Base-by-base conservation (phyloP, 2,797 vertebrate genomes). In the Nasua narica region DNA sequence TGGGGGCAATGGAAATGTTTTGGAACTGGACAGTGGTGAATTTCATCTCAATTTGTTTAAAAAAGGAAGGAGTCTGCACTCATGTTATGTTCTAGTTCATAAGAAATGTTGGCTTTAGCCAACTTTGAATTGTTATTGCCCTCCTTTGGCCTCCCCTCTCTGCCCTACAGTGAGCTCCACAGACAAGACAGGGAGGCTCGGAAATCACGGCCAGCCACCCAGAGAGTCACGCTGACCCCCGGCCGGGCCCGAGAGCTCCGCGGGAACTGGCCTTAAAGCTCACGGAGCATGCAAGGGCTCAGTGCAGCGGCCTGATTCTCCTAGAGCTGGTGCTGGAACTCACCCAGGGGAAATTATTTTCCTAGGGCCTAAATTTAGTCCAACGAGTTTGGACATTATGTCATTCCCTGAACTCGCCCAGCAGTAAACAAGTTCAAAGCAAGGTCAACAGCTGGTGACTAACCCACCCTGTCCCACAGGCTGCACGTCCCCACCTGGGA, bases 331-430 rank as follows among this genome's bases (percentile, higher is more conserved):
- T 32, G 67, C 93, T 98, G 98, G 97, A 98, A 87, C 81, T 27
- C 48, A 58, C 94, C 97, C 98, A 97, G 90, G 97, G 82, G 94
- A 97, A 97, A 90, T 84, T 86, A 95, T 98, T 98, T 97, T 97
- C 94, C 95, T 29, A 48, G 88, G 94, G 89, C 78, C 97, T 98
- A 98, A 98, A 98, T 98, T 98, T 98, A 98, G 98, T 91, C 82
- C 88, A 21, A 58, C 72, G 92, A 98, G 83, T 82, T 79, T 0
- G 83, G 90, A 74, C 76, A 89, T 97, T 94, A 95, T 95, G 94
- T 82, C 95, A 97, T 50, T 95, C 54, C 82, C 96, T 95, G 86
- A 95, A 88, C 87, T 96, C 87, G 76, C 94, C 56, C 35, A 8
- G 87, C 96, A 82, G 97, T 90, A 95, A 97, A 97, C 97, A 97